Conservation (phyloP, 92 coral and sea anemone genomes). For the Actinostola sp. region DNA sequence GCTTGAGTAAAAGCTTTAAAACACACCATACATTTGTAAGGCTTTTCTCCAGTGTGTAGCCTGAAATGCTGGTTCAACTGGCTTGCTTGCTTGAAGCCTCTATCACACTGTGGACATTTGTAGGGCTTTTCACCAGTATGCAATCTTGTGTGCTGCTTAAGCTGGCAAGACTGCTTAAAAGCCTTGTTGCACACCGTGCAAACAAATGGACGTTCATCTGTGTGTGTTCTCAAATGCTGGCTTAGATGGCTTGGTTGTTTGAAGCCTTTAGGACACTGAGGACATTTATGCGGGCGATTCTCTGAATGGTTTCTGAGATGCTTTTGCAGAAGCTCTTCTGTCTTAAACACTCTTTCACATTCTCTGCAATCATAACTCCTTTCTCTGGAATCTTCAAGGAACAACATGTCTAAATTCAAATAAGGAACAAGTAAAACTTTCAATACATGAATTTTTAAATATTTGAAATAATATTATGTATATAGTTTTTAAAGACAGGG, state of each 20-base stretch:
- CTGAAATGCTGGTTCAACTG: constrained; percentile 97
- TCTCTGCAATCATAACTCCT: constrained; percentile 80
- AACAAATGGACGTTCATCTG: constrained; percentile 89
- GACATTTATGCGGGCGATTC: constrained; percentile 87
- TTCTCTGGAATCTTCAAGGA: constrained; percentile 38
- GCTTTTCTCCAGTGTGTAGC: constrained; percentile 97
- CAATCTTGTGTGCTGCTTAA: constrained; percentile 89
- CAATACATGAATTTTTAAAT: not conserved
- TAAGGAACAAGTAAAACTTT: constrained; percentile 7
- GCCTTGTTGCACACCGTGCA: constrained; percentile 93
- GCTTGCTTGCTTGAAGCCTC: constrained; percentile 97
- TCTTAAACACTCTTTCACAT: constrained; percentile 82
- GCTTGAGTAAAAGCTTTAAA: constrained; percentile 96
- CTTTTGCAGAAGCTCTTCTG: constrained; percentile 74
- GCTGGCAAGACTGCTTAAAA: constrained; percentile 96
- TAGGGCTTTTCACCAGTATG: constrained; percentile 99
- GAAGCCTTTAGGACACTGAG: constrained; percentile 88
- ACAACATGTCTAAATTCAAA: constrained; percentile 12
- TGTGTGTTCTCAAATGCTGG: constrained; percentile 85
- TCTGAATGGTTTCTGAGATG: constrained; percentile 83
- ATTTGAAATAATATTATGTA: not conserved
- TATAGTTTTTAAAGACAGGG: no score
- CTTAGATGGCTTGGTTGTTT: constrained; percentile 90
- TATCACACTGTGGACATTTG: constrained; percentile 81
- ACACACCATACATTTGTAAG: constrained; percentile 89